Conservation (phyloP, 2,113 vertebrate species). For the Clinocottus analis region DNA sequence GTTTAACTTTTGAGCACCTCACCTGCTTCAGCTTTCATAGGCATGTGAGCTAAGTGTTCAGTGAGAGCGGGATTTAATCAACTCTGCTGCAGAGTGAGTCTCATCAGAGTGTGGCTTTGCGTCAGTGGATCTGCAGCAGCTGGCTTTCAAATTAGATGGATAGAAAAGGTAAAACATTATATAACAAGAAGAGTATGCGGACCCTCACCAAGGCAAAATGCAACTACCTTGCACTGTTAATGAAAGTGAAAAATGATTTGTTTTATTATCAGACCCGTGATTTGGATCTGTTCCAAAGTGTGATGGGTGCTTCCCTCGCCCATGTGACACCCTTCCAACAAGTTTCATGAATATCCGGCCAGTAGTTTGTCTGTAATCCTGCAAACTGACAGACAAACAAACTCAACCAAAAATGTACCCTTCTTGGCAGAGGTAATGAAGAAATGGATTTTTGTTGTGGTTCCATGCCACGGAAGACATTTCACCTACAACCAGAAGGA, state of each 20-base stretch:
- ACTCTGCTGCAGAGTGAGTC: constrained; percentile 4
- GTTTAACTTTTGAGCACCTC: constrained; percentile 31
- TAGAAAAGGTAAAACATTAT: neutral
- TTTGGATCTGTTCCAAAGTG: neutral
- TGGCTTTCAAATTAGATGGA: constrained; percentile 13
- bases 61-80: constrained; percentile 34
- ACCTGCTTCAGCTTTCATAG: constrained; percentile 11
- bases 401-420: neutral
- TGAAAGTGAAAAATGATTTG: neutral
- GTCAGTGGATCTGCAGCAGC: constrained; percentile 26
- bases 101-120: constrained; percentile 42
- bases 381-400: neutral
- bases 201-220: neutral
- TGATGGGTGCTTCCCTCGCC: neutral
- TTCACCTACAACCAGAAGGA: neutral
- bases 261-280: neutral
- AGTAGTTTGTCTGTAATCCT: too few species aligned
- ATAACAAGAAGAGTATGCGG: neutral
- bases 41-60: neutral
- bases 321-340: neutral
- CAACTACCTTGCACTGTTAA: neutral
- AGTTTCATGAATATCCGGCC: neutral
- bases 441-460: neutral
- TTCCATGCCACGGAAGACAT: neutral
- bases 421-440: neutral